Evolutionary conservation across 1,140 invertebrate species (phyloP), one percentile per base, ranked within the genome.

Genomic region (Drosophila kurseongensis): DNA sequence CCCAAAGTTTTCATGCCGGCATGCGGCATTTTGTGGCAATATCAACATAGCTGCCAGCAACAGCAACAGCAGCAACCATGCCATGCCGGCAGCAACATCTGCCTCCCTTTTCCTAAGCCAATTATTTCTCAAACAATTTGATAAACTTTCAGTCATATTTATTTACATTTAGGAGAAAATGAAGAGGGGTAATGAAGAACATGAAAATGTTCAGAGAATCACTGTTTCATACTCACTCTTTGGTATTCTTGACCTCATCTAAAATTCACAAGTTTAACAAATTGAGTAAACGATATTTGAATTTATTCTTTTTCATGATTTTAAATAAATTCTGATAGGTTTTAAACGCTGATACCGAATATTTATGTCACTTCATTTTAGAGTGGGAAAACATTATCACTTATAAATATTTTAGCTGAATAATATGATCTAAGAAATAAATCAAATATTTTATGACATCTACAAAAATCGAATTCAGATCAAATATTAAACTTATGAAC

Each of bases 11-110:
- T 56, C 51, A 77, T 77, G 74, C 63, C 63, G 75, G 75, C 61
- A 81, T 84, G 80, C 72, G 48, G 62, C 67, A 85, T 77, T 79
- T 73, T 77, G 75, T 76, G 80, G 72, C 73, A 80, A 75, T 66
- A 68, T 66, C 65, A 66, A 52, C 65, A 59, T 45, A 32, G 9
- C 44, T 59, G 57, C 42, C 57, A 68, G 59, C 45, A 68, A 57
- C 40, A 51, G 44, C 23, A 44, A 4, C 68, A 57, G 16, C 51
- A 35, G 14, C 38, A 40, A 42, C 44, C 18, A 50, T 32, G 44
- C 51, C 65, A 51, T 32, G 56, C 56, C 69, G 50, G 48, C 55
- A 50, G 44, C 55, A 67, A 52, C 72, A 73, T 54, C 67, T 51
- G 58, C 44, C 58, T 73, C 23, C 47, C 68, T 62, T 65, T 41